Evolutionary conservation across 2,888 invertebrate species (phyloP).

Genomic region (Apamea monoglypha): DNA sequence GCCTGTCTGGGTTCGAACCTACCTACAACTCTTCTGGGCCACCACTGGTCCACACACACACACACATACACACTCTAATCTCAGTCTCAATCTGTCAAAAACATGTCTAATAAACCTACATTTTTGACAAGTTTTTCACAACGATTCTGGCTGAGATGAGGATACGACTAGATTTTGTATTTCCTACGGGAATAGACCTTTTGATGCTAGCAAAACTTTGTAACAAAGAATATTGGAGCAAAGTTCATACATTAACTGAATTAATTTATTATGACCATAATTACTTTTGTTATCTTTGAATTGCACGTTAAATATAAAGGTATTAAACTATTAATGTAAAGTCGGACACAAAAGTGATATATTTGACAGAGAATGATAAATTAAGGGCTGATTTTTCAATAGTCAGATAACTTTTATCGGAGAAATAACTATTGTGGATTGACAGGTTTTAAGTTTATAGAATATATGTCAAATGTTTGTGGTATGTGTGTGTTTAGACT

Average conservation of each 20-base stretch:
- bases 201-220: background rate
- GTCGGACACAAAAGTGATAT: conserved; percentile 34
- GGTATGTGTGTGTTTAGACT: too few relatives aligned
- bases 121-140: background rate
- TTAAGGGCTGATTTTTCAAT: background rate
- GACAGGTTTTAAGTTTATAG: background rate
- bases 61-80: too few relatives aligned
- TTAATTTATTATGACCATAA: conserved; percentile 16
- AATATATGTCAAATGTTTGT: too few relatives aligned
- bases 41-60: too few relatives aligned
- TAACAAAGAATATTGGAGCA: background rate
- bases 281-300: conserved; percentile 53
- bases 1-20: too few relatives aligned
- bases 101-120: too few relatives aligned
- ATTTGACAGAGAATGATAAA: background rate
- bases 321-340: conserved; percentile 47
- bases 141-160: background rate
- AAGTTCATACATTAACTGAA: conserved; percentile 3
- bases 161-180: background rate
- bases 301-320: conserved; percentile 34
- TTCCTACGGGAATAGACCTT: too few relatives aligned
- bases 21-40: too few relatives aligned
- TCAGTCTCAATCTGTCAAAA: too few relatives aligned
- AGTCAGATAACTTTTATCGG: background rate
- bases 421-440: background rate